Evolutionary conservation across 2,113 vertebrate genomes (phyloP).

Genomic region (Hippocampus zosterae): DNA sequence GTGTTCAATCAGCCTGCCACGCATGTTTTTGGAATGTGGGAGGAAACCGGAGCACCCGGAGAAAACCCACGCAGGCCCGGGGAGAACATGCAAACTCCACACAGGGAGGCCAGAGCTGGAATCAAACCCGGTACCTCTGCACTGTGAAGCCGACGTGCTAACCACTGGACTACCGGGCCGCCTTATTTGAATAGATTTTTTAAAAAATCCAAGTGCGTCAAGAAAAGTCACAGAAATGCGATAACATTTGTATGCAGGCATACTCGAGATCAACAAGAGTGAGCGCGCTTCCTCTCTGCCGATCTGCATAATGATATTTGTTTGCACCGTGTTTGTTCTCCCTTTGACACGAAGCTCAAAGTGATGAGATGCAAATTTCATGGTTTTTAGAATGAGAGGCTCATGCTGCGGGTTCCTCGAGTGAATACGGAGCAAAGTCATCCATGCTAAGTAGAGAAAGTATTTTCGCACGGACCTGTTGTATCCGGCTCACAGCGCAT

Average conservation of each 20-base stretch:
- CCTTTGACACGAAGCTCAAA: slow-evolving; percentile 29
- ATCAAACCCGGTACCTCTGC: too few species aligned
- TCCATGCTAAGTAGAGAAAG: slow-evolving; percentile 14
- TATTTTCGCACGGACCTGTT: slow-evolving; percentile 9
- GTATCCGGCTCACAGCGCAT: not conserved
- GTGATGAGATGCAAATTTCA: slow-evolving; percentile 43
- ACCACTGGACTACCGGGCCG: too few species aligned
- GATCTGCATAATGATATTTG: slow-evolving; percentile 38
- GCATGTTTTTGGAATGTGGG: too few species aligned
- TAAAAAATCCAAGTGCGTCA: slow-evolving; percentile 21
- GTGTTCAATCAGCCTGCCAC: too few species aligned
- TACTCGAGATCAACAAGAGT: slow-evolving; percentile 28
- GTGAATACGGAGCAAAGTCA: slow-evolving; percentile 22
- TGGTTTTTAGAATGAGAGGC: slow-evolving; percentile 22
- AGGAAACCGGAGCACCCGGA: too few species aligned
- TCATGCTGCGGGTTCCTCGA: slow-evolving; percentile 25
- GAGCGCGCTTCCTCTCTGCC: slow-evolving; percentile 21
- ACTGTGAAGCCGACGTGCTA: too few species aligned
- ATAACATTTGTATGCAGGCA: slow-evolving; percentile 26
- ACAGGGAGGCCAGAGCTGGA: too few species aligned
- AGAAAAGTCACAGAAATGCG: slow-evolving; percentile 19
- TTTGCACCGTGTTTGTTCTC: slow-evolving; percentile 38
- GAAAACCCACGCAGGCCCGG: too few species aligned
- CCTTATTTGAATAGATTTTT: slow-evolving; percentile 39
- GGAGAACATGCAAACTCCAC: too few species aligned